These are phyloP conservation scores for Drosophila austrosaltans DNA, from an alignment of 2,888 invertebrate species.

Conservation along the genomic window DNA sequence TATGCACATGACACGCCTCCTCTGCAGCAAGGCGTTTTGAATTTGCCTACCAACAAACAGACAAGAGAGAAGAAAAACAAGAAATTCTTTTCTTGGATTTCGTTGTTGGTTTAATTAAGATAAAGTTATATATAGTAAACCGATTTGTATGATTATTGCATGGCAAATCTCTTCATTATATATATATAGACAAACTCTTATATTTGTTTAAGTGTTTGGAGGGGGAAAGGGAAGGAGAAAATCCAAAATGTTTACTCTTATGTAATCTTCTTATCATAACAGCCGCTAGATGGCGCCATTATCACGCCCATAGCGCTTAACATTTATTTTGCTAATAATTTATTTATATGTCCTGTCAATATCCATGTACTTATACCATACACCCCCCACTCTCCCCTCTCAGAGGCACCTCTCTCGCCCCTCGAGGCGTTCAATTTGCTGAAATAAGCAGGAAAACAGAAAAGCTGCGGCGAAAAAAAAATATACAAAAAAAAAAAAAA, in stretches of 20 bases:
- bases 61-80: too few relatives aligned
- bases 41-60: too few relatives aligned
- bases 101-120: too few relatives aligned
- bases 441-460: constrained; percentile 69
- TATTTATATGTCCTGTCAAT: constrained; percentile 77
- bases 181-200: neutral
- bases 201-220: constrained; percentile 9
- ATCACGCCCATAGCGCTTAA: constrained; percentile 61
- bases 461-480: constrained; percentile 32
- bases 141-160: neutral
- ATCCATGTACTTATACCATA: constrained; percentile 45
- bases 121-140: neutral
- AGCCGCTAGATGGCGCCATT: constrained; percentile 20
- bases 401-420: constrained; percentile 28
- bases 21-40: neutral
- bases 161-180: neutral
- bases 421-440: constrained; percentile 72
- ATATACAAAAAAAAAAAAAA: constrained; percentile 38
- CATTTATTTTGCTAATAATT: constrained; percentile 79
- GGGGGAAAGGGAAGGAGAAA: neutral
- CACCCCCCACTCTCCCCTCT: neutral
- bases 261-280: constrained; percentile 20
- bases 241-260: constrained; percentile 2
- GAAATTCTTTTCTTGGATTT: too few relatives aligned
- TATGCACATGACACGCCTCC: constrained; percentile 16